phyloP scores from a whole-genome alignment of 2,113 vertebrate genomes.

The Rafetus swinhoei region DNA sequence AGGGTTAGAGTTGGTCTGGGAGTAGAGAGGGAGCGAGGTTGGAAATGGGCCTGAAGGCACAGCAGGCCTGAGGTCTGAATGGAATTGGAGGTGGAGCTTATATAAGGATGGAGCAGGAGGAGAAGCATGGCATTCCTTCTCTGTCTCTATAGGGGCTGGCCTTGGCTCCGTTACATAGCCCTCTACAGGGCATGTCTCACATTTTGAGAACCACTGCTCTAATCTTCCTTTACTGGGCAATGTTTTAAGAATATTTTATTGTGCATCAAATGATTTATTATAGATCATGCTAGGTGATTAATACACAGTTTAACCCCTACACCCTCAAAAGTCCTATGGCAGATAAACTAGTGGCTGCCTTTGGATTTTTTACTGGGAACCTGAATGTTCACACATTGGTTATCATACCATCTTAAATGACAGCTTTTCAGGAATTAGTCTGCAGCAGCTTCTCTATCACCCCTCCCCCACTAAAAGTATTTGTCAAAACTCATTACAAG shows the following conservation, averaged over 20 bases:
- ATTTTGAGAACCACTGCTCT: neutral
- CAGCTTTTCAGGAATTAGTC: neutral
- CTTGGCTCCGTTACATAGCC: neutral
- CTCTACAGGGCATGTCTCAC: no score
- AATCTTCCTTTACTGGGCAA: constrained; percentile 18
- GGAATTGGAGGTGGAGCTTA: neutral
- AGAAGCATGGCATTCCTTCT: neutral
- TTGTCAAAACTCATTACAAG: constrained; percentile 51
- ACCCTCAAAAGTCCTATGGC: neutral
- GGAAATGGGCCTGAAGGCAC: neutral
- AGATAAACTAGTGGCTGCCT: neutral
- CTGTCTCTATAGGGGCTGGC: neutral
- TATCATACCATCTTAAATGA: neutral
- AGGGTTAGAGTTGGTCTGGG: neutral
- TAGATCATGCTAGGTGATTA: neutral
- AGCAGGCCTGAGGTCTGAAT: neutral
- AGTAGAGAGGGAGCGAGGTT: neutral
- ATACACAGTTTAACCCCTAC: neutral
- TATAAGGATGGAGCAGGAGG: neutral
- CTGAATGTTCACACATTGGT: neutral
- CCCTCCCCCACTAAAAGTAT: neutral
- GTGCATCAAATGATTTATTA: neutral
- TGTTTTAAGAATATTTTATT: neutral
- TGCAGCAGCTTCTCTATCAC: neutral
- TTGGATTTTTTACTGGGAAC: neutral